These are phyloP conservation scores for Microchrysa polita DNA, from an alignment of 2,888 invertebrate genomes.

Conservation along the genomic window DNA sequence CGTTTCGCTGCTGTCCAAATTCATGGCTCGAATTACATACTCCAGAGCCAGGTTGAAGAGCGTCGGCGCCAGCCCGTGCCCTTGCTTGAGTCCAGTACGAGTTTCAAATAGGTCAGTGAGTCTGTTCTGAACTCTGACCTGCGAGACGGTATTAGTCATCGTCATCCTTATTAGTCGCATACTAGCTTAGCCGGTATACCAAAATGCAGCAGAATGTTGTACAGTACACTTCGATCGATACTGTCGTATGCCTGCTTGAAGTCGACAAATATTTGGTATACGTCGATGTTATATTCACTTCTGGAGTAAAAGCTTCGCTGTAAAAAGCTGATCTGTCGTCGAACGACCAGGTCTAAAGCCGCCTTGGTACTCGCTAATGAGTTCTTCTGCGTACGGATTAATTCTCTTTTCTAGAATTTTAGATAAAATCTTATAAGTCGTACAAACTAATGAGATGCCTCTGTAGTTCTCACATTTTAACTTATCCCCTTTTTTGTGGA, in stretches of 20 bases:
- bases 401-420: slow-evolving; percentile 28
- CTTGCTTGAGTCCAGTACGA: not conserved
- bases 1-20: not conserved
- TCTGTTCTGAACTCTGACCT: not conserved
- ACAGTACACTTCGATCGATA: not conserved
- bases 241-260: slow-evolving; percentile 30
- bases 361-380: slow-evolving; percentile 38
- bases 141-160: not conserved
- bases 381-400: not conserved
- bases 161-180: slow-evolving; percentile 15
- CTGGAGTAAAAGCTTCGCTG: not conserved
- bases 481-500: slow-evolving; percentile 32
- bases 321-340: slow-evolving; percentile 18
- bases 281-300: slow-evolving; percentile 26
- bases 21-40: not conserved
- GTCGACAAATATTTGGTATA: slow-evolving; percentile 5
- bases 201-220: slow-evolving; percentile 8
- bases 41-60: slow-evolving; percentile 35
- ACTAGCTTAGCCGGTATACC: slow-evolving; percentile 20
- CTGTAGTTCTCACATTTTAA: slow-evolving; percentile 30
- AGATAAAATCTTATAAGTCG: slow-evolving; percentile 13
- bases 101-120: not conserved
- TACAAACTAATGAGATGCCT: slow-evolving; percentile 25
- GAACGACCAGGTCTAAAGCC: slow-evolving; percentile 17
- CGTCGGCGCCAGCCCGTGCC: slow-evolving; percentile 24